These are phyloP conservation scores for Calameuta pallipes DNA, from an alignment of 2,888 invertebrate species.

Conservation along the genomic window DNA sequence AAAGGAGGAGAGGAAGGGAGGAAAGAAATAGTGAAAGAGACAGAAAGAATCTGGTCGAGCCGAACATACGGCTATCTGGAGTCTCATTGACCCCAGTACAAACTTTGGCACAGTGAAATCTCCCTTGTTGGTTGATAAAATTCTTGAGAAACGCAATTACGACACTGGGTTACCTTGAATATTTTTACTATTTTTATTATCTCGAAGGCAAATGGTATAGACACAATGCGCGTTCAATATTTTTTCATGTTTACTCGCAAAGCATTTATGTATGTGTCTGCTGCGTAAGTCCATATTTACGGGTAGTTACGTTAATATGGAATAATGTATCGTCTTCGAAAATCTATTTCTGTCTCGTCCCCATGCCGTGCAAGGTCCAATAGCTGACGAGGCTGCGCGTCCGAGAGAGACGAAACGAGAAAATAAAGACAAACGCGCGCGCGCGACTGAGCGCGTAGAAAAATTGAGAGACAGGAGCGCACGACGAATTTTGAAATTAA, in stretches of 20 bases:
- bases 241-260: background rate
- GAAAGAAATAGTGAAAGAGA: background rate
- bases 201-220: background rate
- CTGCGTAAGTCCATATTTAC: background rate
- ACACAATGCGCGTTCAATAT: background rate
- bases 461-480: background rate
- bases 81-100: background rate
- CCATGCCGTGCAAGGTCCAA: background rate
- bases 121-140: background rate
- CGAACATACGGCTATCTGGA: background rate
- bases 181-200: background rate
- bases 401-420: background rate
- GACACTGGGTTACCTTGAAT: background rate
- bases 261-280: background rate
- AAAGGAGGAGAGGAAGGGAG: too few species aligned
- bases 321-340: background rate
- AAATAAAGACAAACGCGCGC: background rate
- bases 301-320: background rate
- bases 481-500: background rate
- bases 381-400: background rate
- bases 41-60: background rate
- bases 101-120: background rate
- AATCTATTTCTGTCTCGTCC: background rate
- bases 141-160: background rate
- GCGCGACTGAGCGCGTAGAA: background rate